Evolutionary conservation across 2,113 vertebrate species (phyloP).

Genomic region (Xyrauchen texanus): DNA sequence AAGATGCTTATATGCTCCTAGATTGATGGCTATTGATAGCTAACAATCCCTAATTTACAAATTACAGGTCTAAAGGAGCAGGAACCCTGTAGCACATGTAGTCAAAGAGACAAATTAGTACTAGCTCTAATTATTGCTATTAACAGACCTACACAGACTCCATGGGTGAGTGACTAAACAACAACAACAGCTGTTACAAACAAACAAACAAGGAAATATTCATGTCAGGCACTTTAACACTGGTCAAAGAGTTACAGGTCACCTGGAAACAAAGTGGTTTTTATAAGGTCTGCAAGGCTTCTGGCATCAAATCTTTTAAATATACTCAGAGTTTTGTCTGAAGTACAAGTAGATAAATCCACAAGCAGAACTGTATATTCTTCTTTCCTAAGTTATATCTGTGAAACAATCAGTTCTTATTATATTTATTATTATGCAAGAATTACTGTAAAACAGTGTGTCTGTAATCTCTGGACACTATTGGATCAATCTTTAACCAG

Average conservation of each 20-base stretch:
- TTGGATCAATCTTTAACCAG: no score
- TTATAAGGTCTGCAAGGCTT: neutral
- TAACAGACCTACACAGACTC: slow-evolving; percentile 48
- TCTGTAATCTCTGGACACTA: no score
- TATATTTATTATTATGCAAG: no score
- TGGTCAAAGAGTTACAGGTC: neutral
- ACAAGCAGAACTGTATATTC: no score
- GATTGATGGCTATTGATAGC: neutral
- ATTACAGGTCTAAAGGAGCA: slow-evolving; percentile 31
- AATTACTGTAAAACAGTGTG: no score
- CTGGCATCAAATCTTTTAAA: no score
- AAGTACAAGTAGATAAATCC: no score
- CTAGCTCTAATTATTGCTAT: slow-evolving; percentile 55
- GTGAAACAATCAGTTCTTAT: no score
- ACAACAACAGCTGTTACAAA: slow-evolving; percentile 27
- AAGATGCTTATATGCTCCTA: neutral
- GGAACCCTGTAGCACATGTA: slow-evolving; percentile 37
- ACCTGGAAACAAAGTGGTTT: neutral
- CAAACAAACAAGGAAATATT: slow-evolving; percentile 37
- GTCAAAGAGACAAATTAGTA: slow-evolving; percentile 40
- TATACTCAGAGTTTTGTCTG: no score
- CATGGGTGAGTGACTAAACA: slow-evolving; percentile 45
- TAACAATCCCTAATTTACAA: slow-evolving; percentile 42
- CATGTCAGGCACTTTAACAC: neutral
- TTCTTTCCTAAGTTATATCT: no score